Percentiles rank a stretch among this genome's conserved stretches.
These are phyloP conservation scores for Drosophila quadrilineata DNA, from an alignment of 1,140 invertebrate genomes.

Conservation along the genomic window DNA sequence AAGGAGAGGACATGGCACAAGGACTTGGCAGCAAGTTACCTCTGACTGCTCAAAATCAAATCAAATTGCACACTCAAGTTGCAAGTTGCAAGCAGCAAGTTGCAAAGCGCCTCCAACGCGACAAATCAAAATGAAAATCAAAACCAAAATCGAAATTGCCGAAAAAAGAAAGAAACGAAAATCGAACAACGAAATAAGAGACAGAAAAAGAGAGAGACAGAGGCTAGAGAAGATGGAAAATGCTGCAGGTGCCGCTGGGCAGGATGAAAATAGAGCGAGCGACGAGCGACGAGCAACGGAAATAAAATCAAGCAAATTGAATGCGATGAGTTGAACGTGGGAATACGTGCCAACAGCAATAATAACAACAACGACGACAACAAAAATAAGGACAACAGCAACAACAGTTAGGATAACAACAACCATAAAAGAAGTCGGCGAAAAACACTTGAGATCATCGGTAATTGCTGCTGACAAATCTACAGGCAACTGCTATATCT, in stretches of 20 bases:
- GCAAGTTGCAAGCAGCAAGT: slow-evolving; percentile 40
- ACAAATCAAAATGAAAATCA: slow-evolving; percentile 60
- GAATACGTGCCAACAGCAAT: slow-evolving; percentile 71
- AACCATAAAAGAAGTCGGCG: slow-evolving; percentile 23
- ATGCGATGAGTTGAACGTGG: slow-evolving; percentile 73
- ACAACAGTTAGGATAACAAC: background rate
- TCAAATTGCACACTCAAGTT: slow-evolving; percentile 75
- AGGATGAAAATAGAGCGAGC: slow-evolving; percentile 14
- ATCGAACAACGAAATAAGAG: background rate
- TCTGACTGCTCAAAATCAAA: slow-evolving; percentile 64
- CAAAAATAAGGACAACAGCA: background rate
- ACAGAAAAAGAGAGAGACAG: background rate
- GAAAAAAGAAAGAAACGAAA: slow-evolving; percentile 2
- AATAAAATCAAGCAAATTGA: slow-evolving; percentile 78
- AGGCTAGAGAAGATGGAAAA: slow-evolving; percentile 1
- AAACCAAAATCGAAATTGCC: slow-evolving; percentile 43
- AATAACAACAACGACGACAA: slow-evolving; percentile 38
- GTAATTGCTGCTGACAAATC: slow-evolving; percentile 74
- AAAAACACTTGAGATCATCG: slow-evolving; percentile 72
- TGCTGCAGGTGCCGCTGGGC: slow-evolving; percentile 30
- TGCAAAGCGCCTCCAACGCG: slow-evolving; percentile 22
- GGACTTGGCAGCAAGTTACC: slow-evolving; percentile 40
- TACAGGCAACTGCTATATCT: slow-evolving; percentile 38
- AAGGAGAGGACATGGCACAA: slow-evolving; percentile 40
- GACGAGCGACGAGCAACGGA: slow-evolving; percentile 37